Evolutionary conservation across 53 echinoderm and acorn worm genomes (phyloP).

Genomic region (Stichopus horrens): DNA sequence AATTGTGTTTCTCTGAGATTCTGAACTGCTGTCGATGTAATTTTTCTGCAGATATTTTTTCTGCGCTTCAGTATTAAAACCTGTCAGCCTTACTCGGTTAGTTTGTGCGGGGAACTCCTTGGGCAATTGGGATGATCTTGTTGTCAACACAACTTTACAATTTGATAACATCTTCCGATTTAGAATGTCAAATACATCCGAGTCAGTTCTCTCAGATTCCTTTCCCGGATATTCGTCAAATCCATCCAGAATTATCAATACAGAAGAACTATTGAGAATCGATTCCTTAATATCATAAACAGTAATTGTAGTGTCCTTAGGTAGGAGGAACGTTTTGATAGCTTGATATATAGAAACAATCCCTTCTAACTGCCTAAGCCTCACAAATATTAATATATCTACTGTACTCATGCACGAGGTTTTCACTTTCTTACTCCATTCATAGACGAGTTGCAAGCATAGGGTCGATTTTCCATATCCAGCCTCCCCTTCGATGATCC

Average conservation of each 20-base stretch:
- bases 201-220: background rate
- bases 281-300: background rate
- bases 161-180: background rate
- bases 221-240: background rate
- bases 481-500: background rate
- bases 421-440: background rate
- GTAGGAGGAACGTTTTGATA: background rate
- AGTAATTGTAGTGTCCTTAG: background rate
- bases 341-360: background rate
- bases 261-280: background rate
- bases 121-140: background rate
- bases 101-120: background rate
- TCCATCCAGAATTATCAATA: background rate
- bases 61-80: background rate
- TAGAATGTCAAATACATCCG: background rate
- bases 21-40: background rate
- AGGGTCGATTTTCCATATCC: constrained; percentile 7
- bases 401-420: background rate
- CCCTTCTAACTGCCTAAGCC: background rate
- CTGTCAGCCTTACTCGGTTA: background rate
- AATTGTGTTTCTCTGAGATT: background rate
- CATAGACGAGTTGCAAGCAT: background rate
- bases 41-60: background rate
- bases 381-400: background rate
- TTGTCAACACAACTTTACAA: background rate